Conservation (phyloP, 2,888 invertebrate species). For the Scelioninae gen. 2 region DNA sequence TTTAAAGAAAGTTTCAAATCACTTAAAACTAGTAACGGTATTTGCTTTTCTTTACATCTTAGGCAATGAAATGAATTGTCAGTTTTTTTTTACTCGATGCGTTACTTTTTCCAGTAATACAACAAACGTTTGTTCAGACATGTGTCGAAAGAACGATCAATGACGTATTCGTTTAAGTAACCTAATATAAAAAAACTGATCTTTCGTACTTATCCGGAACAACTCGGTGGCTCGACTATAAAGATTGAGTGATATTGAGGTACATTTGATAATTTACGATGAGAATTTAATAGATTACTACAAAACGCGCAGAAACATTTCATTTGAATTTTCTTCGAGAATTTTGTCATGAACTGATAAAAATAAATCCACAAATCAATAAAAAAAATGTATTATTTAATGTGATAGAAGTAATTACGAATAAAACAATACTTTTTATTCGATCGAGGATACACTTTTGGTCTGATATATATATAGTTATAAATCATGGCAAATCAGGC, state of each 20-base stretch:
- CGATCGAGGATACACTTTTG: too few relatives aligned
- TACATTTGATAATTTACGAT: slow-evolving; percentile 47
- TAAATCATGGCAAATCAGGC: too few relatives aligned
- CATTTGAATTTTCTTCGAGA: slow-evolving; percentile 25
- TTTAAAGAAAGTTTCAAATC: too few relatives aligned
- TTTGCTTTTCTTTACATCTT: too few relatives aligned
- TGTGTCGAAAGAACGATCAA: slow-evolving; percentile 28
- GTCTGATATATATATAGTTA: too few relatives aligned
- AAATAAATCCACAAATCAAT: too few relatives aligned
- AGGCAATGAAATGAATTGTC: too few relatives aligned
- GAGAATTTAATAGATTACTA: slow-evolving; percentile 33
- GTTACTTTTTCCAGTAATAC: slow-evolving; percentile 9
- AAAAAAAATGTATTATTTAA: background rate
- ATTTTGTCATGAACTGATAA: too few relatives aligned
- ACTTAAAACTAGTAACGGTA: too few relatives aligned
- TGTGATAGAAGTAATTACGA: background rate
- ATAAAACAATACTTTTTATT: too few relatives aligned
- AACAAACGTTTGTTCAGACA: slow-evolving; percentile 18
- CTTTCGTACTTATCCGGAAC: slow-evolving; percentile 31
- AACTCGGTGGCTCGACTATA: slow-evolving; percentile 29
- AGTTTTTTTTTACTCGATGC: background rate
- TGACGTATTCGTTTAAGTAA: slow-evolving; percentile 34
- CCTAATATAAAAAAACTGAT: slow-evolving; percentile 43
- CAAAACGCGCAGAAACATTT: slow-evolving; percentile 10
- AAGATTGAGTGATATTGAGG: slow-evolving; percentile 43